Base-by-base conservation (phyloP, 2,888 invertebrate species). In the Leptinotarsa rubiginosa region DNA sequence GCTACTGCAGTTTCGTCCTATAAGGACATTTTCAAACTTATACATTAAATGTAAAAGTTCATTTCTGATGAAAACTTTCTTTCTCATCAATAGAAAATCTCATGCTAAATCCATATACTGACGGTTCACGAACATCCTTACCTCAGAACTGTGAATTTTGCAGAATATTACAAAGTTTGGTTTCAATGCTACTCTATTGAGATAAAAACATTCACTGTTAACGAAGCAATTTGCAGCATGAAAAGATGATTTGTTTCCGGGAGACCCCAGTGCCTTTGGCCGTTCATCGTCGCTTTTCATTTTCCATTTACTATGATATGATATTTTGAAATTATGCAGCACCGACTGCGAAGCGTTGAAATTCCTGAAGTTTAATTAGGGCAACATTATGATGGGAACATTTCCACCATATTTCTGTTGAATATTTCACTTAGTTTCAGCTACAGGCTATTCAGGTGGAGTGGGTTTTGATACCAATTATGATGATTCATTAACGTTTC, bases 311-410 rank as follows among this genome's bases (percentile, higher is more conserved):
- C 18, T 52, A 18, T 10, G 52, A 52, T 18, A 52, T 52, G 10
- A 52, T 52, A n/a, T 52, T 52, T 18, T 18, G 52, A 52, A 52
- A 18, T 52, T 52, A 52, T 52, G 52, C 52, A 52, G 52, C 18
- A 18, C 18, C 52, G 18, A 52, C 52, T 18, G 52, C 18, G 10
- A 52, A 52, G 52, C 52, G 52, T 52, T 52, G 52, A 52, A 52
- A 52, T 52, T 52, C 52, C 10, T 12, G 13, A 52, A 52, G 18
- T 52, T 52, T 52, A 52, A 52, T 52, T 52, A 52, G 18, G 10
- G 10, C 18, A 18, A 52, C 52, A 52, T 18, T 10, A 52, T 12
- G 52, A 52, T 52, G 52, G 18, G 18, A 52, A 18, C 3, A 18
- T 52, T 52, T 52, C 52, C 3, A 52, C 2, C 18, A 18, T 18